Evolutionary conservation across 2,113 vertebrate species (phyloP).

Genomic region (Pontoporia blainvillei): DNA sequence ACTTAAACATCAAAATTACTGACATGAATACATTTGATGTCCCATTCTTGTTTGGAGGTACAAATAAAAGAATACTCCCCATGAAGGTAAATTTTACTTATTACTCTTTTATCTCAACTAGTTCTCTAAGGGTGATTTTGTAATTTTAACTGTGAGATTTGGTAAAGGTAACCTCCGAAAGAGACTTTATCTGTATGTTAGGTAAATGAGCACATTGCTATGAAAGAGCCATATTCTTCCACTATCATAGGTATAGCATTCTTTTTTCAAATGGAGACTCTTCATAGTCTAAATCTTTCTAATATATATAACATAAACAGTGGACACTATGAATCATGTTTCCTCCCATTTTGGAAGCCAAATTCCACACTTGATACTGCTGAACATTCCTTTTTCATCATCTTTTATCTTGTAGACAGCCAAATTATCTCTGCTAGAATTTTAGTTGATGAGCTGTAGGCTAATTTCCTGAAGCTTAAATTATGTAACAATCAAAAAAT

Average conservation of each 20-base stretch:
- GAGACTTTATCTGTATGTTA: neutral
- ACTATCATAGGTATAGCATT: neutral
- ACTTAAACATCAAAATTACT: neutral
- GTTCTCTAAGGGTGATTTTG: neutral
- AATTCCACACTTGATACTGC: neutral
- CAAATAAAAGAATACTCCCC: neutral
- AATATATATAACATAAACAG: neutral
- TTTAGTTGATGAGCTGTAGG: slow-evolving; percentile 36
- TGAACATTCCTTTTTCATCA: slow-evolving; percentile 48
- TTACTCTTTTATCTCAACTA: neutral
- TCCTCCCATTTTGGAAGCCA: slow-evolving; percentile 22
- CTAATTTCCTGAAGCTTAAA: slow-evolving; percentile 32
- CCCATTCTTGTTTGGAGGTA: neutral
- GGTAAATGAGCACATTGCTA: neutral
- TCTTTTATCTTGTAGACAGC: slow-evolving; percentile 37
- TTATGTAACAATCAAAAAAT: neutral
- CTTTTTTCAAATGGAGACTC: neutral
- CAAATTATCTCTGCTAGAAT: slow-evolving; percentile 45
- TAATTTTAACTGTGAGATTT: neutral
- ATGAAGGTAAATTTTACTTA: neutral
- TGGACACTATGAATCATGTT: neutral
- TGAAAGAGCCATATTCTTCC: neutral
- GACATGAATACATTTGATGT: neutral
- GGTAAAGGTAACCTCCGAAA: neutral
- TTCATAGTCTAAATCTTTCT: neutral